Conservation (phyloP, 2,113 vertebrate species). For the Phaethon lepturus region DNA sequence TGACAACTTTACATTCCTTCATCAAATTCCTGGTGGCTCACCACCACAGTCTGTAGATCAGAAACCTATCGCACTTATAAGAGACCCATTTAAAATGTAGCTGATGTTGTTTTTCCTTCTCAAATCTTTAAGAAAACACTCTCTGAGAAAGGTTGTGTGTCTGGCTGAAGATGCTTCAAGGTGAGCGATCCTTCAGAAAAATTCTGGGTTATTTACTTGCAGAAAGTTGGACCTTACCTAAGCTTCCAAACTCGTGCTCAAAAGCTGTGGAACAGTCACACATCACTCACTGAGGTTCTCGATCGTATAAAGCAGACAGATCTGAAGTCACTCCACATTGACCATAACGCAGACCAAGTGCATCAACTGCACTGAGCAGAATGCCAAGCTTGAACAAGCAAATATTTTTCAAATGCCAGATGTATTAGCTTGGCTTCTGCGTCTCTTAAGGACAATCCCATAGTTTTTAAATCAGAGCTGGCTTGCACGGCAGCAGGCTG, state of each 20-base stretch:
- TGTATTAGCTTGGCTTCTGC: background rate
- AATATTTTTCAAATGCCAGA: background rate
- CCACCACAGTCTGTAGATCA: background rate
- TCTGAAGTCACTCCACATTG: background rate
- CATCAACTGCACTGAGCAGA: background rate
- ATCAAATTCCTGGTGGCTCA: background rate
- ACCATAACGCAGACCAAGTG: background rate
- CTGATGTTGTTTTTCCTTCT: background rate
- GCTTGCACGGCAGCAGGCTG: background rate
- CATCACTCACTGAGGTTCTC: background rate
- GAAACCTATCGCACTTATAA: background rate
- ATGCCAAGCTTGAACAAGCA: background rate
- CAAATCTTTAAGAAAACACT: background rate
- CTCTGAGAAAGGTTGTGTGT: background rate
- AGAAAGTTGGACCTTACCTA: background rate
- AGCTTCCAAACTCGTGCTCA: background rate
- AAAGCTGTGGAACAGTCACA: background rate
- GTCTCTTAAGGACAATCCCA: background rate
- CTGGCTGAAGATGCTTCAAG: background rate
- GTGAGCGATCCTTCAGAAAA: background rate
- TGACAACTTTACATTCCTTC: background rate
- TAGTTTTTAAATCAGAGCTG: background rate
- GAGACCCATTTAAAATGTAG: background rate
- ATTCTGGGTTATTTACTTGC: background rate
- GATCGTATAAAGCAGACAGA: rapidly evolving